Percentiles rank a stretch among this genome's conserved stretches.
Evolutionary conservation across 2,797 vertebrate species (phyloP).

Genomic region (Odontamblyopus lacepedii): DNA sequence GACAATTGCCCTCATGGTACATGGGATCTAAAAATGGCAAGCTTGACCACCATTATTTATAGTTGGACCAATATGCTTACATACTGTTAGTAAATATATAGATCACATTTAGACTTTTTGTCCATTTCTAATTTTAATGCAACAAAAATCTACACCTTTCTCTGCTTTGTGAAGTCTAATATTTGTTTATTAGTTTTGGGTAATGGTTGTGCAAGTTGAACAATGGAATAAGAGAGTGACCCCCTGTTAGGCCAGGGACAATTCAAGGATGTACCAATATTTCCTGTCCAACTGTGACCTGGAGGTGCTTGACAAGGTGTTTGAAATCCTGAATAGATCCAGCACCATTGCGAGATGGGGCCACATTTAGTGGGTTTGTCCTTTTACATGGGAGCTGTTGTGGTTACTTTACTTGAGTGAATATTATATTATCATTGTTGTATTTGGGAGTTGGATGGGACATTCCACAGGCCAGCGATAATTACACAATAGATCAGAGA

Average conservation of each 20-base stretch:
- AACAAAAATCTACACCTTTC: constrained; percentile 8
- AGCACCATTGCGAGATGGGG: not conserved
- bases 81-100: not conserved
- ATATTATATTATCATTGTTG: not conserved
- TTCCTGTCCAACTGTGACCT: constrained; percentile 52
- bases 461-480: not conserved
- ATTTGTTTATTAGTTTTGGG: constrained; percentile 35
- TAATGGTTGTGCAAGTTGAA: constrained; percentile 34
- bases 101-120: not conserved
- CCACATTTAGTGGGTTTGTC: not conserved
- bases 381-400: not conserved
- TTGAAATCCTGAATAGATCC: not conserved
- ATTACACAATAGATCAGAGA: not conserved
- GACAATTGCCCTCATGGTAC: not conserved
- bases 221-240: constrained; percentile 49
- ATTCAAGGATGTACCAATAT: constrained; percentile 72
- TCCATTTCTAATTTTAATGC: not conserved
- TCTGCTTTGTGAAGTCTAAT: constrained; percentile 33
- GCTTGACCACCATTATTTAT: not conserved
- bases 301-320: constrained; percentile 44
- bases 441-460: not conserved
- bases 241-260: constrained; percentile 64
- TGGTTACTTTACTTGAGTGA: not conserved
- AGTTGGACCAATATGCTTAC: not conserved
- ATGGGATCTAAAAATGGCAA: not conserved